These are phyloP conservation scores for Mallotus villosus DNA, from an alignment of 2,797 vertebrate species.

Conservation along the genomic window DNA sequence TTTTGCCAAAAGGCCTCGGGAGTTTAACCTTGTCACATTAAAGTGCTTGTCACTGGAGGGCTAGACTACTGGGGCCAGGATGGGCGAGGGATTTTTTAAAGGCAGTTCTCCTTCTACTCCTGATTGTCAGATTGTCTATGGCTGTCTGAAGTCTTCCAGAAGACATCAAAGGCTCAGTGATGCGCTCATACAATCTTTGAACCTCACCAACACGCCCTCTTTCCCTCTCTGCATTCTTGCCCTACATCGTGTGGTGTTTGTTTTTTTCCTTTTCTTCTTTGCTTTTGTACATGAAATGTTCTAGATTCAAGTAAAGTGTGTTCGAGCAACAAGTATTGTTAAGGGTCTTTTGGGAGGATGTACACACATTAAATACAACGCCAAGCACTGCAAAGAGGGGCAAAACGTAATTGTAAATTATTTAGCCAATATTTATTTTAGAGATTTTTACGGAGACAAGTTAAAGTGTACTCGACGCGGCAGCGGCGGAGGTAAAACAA, in stretches of 20 bases:
- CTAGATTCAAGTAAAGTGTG: not conserved
- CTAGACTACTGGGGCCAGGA: slow-evolving; percentile 50
- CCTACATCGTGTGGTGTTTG: slow-evolving; percentile 2
- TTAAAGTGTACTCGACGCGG: slow-evolving; percentile 16
- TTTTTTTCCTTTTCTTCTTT: slow-evolving; percentile 13
- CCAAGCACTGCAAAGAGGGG: too few species aligned
- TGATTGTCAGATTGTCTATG: slow-evolving; percentile 73
- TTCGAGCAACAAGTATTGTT: not conserved
- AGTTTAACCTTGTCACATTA: slow-evolving; percentile 74
- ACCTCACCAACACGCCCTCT: slow-evolving; percentile 57
- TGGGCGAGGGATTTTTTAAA: slow-evolving; percentile 44
- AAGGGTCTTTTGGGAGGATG: not conserved
- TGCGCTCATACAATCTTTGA: slow-evolving; percentile 68
- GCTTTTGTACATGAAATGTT: not conserved
- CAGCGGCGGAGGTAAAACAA: slow-evolving; percentile 38
- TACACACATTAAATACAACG: not conserved
- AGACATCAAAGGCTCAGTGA: slow-evolving; percentile 72
- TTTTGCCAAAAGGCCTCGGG: slow-evolving; percentile 60
- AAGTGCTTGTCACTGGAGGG: slow-evolving; percentile 66
- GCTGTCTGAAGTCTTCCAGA: slow-evolving; percentile 67
- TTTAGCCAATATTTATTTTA: too few species aligned
- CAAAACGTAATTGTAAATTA: too few species aligned
- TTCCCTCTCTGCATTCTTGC: slow-evolving; percentile 36
- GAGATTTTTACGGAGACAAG: too few species aligned
- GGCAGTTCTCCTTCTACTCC: slow-evolving; percentile 38